Evolutionary conservation across 1,140 invertebrate species (phyloP).

Genomic region (Caenorhabditis latens): DNA sequence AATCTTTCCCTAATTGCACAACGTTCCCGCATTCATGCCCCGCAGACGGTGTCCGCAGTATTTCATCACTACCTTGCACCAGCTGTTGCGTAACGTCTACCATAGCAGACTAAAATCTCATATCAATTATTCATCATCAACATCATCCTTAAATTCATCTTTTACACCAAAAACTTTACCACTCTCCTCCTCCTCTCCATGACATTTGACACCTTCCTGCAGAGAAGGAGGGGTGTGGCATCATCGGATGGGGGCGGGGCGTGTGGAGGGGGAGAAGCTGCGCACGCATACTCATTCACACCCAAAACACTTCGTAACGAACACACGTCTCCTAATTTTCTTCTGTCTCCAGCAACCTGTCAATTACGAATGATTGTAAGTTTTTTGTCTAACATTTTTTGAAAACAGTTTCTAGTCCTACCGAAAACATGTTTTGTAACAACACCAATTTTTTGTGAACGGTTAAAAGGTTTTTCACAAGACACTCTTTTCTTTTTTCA

Average conservation of each 20-base stretch:
- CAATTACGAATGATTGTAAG: constrained; percentile 7
- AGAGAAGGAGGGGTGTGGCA: background rate
- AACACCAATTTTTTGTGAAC: background rate
- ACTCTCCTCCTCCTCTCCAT: background rate
- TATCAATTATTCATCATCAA: constrained; percentile 40
- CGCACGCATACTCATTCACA: constrained; percentile 30
- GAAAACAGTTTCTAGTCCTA: background rate
- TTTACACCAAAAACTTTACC: background rate
- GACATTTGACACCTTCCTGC: constrained; percentile 29
- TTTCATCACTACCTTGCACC: background rate
- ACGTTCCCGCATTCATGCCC: background rate
- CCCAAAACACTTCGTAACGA: constrained; percentile 9
- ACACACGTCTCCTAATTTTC: background rate
- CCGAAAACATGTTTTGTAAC: background rate
- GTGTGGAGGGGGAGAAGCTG: constrained; percentile 26
- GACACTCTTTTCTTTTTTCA: too few relatives aligned
- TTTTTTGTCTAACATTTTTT: background rate
- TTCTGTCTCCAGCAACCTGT: background rate
- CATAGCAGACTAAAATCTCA: background rate
- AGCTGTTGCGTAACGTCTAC: constrained; percentile 47
- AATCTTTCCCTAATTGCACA: background rate
- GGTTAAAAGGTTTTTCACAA: too few relatives aligned
- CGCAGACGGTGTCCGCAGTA: background rate
- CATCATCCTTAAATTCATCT: background rate
- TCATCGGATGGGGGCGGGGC: background rate